Base-by-base conservation (phyloP, 2,888 invertebrate genomes). In the Cheilosia vulpina region DNA sequence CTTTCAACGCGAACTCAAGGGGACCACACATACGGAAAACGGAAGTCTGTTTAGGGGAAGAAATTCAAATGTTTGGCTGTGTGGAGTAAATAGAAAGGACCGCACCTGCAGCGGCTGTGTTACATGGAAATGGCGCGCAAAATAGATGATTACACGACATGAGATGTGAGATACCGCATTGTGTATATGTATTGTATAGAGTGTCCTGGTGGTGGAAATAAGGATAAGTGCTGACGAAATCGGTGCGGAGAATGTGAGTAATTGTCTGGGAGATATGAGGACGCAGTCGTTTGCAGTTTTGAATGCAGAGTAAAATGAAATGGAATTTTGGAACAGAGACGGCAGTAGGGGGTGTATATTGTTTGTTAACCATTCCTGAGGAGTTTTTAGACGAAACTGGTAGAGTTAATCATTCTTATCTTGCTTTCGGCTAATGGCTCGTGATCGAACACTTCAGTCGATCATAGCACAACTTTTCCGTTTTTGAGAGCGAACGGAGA, bases 201-300 rank as follows among this genome's bases (percentile, higher is more conserved):
- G 5, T 21, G 7, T 19, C 38, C 13, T 66, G 65, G 4, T 47
- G 24, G 43, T 68, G 43, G 60, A 77, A 77, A 69, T 62, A 17
- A 55, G 68, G 45, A 77, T 62, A 62, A 55, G 77, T 68, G 66
- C 45, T 19, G 34, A 60, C 53, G 58, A 66, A 60, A 68, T 68
- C 58, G 66, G 52, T 55, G 50, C 27, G 47, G 31, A 60, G 43
- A 76, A 50, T 65, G 31, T 13, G 34, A 66, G 66, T 57, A 76
- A 58, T 76, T 76, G 50, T 66, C 43, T 68, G 52, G 31, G 31
- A 52, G 75, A 75, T 57, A 55, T 45, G 13, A 41, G 11, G 6
- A 31, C 27, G n/a, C 17, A 38, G 34, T 13, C 34, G 13, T 2
- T 38, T 38, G 34, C 9, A 15, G 4, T 45, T 19, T 43, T 15